These are phyloP conservation scores for Empis livida DNA, from an alignment of 2,888 invertebrate species.

Conservation along the genomic window DNA sequence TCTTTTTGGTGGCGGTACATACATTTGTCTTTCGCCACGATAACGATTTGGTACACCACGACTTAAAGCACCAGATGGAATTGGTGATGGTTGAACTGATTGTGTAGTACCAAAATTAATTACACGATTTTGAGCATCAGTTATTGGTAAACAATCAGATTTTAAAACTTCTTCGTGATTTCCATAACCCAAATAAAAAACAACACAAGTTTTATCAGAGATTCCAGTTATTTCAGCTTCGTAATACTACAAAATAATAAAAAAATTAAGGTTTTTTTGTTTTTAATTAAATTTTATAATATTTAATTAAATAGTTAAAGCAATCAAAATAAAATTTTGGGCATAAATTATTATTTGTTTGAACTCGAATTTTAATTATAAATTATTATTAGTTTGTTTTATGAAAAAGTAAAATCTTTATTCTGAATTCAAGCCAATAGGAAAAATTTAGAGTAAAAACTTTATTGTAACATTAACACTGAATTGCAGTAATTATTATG, in stretches of 20 bases:
- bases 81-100: conserved; percentile 11
- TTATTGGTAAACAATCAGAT: conserved; percentile 61
- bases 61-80: conserved; percentile 9
- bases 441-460: no score
- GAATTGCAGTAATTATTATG: no score
- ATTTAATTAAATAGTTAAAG: neutral
- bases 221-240: conserved; percentile 70
- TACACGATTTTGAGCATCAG: conserved; percentile 28
- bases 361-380: no score
- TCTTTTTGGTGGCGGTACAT: conserved; percentile 37
- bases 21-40: conserved; percentile 33
- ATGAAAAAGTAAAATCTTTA: no score
- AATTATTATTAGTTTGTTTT: no score
- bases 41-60: conserved; percentile 22
- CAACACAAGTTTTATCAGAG: conserved; percentile 72
- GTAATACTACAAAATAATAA: conserved; percentile 50
- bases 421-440: no score
- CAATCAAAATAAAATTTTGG: no score
- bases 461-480: no score
- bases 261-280: no score
- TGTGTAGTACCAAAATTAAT: conserved; percentile 14
- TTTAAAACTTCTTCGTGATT: conserved; percentile 82
- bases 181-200: conserved; percentile 75
- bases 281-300: neutral
- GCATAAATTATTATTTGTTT: no score